Evolutionary conservation across 2,888 invertebrate species (phyloP).

Genomic region (Sarcophaga carnaria): DNA sequence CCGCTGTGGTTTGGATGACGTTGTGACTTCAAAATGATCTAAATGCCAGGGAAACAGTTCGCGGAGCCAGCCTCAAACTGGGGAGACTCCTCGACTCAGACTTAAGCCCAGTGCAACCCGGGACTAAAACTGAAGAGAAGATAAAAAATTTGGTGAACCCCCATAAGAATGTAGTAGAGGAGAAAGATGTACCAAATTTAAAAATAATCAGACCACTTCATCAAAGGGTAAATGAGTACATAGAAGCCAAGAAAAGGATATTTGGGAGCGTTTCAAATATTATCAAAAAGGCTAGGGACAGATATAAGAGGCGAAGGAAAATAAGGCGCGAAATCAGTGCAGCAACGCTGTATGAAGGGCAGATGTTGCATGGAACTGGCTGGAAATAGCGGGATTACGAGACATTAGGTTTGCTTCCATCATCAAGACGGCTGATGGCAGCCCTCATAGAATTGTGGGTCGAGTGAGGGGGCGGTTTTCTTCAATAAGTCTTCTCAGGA

Average conservation of each 20-base stretch:
- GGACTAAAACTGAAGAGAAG: background rate
- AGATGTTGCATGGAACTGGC: background rate
- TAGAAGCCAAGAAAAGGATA: too few species aligned
- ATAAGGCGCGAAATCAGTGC: too few species aligned
- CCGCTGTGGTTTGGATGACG: too few species aligned
- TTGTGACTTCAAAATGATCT: too few species aligned
- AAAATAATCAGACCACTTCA: too few species aligned
- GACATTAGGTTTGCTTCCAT: background rate
- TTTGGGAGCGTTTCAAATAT: too few species aligned
- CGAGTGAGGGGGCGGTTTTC: background rate
- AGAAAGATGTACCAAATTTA: too few species aligned
- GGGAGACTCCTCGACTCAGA: constrained; percentile 28
- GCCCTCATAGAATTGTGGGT: background rate
- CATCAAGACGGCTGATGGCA: background rate
- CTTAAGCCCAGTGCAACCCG: background rate
- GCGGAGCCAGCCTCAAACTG: background rate
- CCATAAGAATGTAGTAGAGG: background rate
- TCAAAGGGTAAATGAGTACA: too few species aligned
- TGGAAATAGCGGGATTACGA: background rate
- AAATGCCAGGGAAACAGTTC: too few species aligned
- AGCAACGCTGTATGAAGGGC: background rate
- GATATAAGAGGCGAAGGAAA: too few species aligned
- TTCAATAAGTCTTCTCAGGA: background rate
- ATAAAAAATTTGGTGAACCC: background rate
- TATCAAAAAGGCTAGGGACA: too few species aligned